Percentiles rank a stretch among this genome's conserved stretches.
Conservation (phyloP, 2,797 vertebrate genomes). For the Nyctibius grandis region DNA sequence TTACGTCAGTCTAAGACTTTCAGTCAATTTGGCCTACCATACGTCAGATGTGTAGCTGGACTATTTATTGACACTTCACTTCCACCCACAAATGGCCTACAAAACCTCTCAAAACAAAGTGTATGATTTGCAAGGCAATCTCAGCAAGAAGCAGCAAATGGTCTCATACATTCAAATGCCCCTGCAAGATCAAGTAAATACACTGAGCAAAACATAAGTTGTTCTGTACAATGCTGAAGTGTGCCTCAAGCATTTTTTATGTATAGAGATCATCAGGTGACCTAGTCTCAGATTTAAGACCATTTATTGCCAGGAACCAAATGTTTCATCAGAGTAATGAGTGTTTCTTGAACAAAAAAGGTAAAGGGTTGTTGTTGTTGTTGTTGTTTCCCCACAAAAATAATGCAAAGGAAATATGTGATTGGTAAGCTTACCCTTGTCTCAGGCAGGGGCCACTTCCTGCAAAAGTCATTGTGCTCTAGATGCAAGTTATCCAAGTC, state of each 20-base stretch:
- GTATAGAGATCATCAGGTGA: neutral
- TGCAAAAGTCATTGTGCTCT: neutral
- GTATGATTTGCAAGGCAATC: conserved; percentile 49
- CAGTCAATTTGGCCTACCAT: neutral
- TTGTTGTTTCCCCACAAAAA: neutral
- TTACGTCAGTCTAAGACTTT: neutral
- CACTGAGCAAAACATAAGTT: neutral
- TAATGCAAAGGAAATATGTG: neutral
- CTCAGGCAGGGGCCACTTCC: neutral
- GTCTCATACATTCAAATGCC: conserved; percentile 1
- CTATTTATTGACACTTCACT: conserved; percentile 47
- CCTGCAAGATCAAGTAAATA: conserved; percentile 2
- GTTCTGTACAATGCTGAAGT: neutral
- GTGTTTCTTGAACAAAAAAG: neutral
- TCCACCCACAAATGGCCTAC: conserved; percentile 19
- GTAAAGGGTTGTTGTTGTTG: neutral
- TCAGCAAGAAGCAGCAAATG: neutral
- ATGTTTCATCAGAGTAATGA: neutral
- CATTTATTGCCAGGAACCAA: neutral
- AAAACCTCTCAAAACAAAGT: conserved; percentile 50
- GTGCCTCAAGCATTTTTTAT: neutral
- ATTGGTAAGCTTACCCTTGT: neutral
- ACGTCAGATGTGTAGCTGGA: neutral
- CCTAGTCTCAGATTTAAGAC: neutral
- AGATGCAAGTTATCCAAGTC: neutral